Conservation (phyloP, 35 echinoderm and acorn worm species). For the Lytechinus pictus region DNA sequence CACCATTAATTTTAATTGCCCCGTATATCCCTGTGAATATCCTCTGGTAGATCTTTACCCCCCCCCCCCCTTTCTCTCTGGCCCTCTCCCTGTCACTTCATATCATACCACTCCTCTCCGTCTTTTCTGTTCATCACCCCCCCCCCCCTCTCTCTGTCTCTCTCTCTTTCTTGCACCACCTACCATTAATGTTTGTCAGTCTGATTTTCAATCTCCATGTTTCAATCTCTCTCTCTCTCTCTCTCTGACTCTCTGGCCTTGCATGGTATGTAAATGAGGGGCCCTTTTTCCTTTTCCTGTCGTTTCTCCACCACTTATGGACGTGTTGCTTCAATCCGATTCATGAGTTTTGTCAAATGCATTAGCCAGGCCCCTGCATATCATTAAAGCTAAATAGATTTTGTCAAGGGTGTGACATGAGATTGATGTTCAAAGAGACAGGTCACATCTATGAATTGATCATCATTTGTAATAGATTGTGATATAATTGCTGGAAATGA, state of each 20-base stretch:
- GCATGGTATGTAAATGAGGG: neutral
- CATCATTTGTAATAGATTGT: neutral
- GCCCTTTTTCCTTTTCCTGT: neutral
- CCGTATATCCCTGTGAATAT: neutral
- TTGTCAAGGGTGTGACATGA: neutral
- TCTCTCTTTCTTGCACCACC: neutral
- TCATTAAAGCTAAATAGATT: neutral
- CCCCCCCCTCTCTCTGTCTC: neutral
- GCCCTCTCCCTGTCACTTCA: neutral
- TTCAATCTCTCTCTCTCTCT: neutral
- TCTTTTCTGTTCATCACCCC: neutral
- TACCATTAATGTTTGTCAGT: neutral
- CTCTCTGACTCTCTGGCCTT: neutral
- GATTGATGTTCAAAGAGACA: neutral
- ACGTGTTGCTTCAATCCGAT: neutral
- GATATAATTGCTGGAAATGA: neutral
- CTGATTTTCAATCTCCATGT: neutral
- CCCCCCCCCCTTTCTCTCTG: neutral
- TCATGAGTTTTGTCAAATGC: neutral
- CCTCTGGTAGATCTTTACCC: neutral
- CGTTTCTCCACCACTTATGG: neutral
- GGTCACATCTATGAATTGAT: neutral
- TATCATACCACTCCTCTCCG: no score
- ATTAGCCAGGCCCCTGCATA: neutral
- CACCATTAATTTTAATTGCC: no score